Base-by-base conservation (phyloP, 2,797 vertebrate species). In the Hipposideros larvatus region DNA sequence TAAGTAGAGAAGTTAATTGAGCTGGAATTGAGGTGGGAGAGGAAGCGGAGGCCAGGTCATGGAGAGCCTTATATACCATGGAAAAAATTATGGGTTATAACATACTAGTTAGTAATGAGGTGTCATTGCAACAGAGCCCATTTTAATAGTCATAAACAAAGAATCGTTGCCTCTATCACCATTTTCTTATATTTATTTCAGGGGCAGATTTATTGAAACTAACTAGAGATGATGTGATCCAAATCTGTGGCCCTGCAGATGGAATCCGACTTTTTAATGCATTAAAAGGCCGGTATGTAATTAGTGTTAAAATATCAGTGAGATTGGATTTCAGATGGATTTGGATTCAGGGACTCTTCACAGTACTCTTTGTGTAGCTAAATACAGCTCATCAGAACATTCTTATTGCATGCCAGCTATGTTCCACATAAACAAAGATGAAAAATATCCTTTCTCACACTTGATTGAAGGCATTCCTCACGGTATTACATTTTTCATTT, bases 181-280 rank as follows among this genome's bases (percentile, higher is more conserved):
- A 28, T 63, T 34, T 91, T 75, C 87, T 92, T 90, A n/a, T 80
- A 46, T 97, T 96, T 96, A 94, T 96, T 71, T 71, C 96, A 99
- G 99, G 99, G 46, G 98, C 99, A 28, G 99, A 99, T 96, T 98
- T 99, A 97, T 96, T 99, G 98, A 99, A 99, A 98, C 98, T 99
- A 97, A 99, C 99, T 37, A 99, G 99, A 83, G 99, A 99, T 94
- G 99, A 99, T 7, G 99, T 99, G 57, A 99, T 99, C 98, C 99
- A 99, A 98, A 99, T 99, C 98, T 99, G 99, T 59, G 99, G 99
- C 51, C 99, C 99, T 14, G 99, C 99, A 6, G 99, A 99, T 53
- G 99, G 99, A 73, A 99, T 99, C 96, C 98, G 99, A 97, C 99
- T 99, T 95, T 99, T 99, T 98, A 99, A 99, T 82, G 99, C 99